phyloP scores from a whole-genome alignment of 2,797 vertebrate genomes.

The Podargus strigoides region DNA sequence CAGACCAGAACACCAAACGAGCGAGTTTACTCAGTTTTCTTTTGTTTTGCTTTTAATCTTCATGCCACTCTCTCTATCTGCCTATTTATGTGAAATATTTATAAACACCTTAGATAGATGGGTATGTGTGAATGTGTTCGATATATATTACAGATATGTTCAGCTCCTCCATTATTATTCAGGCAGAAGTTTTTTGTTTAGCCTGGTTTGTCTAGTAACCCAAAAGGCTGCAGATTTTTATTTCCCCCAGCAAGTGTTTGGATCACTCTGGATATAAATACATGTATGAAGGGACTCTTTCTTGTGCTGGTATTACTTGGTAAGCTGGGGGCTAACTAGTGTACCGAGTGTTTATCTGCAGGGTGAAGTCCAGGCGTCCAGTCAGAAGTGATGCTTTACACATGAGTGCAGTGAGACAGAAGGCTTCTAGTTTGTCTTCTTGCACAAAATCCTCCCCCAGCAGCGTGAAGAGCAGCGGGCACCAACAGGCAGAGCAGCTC shows the following conservation, averaged over 20 bases:
- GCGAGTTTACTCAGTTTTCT: background rate
- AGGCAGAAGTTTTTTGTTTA: background rate
- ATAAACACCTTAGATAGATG: background rate
- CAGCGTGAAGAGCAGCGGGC: rapidly evolving
- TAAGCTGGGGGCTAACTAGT: background rate
- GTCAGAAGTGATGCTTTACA: background rate
- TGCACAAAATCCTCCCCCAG: background rate
- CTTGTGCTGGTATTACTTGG: background rate
- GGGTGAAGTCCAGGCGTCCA: rapidly evolving
- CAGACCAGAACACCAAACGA: background rate
- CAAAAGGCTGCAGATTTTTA: background rate
- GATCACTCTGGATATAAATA: background rate
- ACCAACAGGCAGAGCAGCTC: background rate
- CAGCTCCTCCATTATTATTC: background rate
- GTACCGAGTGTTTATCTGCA: background rate
- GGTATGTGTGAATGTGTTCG: background rate
- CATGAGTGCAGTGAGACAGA: background rate
- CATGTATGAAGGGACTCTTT: background rate
- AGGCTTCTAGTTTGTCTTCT: background rate
- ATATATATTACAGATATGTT: background rate
- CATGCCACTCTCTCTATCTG: background rate
- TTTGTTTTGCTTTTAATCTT: constrained; percentile 31
- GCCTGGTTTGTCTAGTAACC: background rate
- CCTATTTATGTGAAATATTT: constrained; percentile 36
- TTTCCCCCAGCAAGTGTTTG: background rate